Percentiles rank a stretch among this genome's conserved stretches.
phyloP scores from a whole-genome alignment of 2,797 vertebrate species.

The Sebastolobus alascanus region DNA sequence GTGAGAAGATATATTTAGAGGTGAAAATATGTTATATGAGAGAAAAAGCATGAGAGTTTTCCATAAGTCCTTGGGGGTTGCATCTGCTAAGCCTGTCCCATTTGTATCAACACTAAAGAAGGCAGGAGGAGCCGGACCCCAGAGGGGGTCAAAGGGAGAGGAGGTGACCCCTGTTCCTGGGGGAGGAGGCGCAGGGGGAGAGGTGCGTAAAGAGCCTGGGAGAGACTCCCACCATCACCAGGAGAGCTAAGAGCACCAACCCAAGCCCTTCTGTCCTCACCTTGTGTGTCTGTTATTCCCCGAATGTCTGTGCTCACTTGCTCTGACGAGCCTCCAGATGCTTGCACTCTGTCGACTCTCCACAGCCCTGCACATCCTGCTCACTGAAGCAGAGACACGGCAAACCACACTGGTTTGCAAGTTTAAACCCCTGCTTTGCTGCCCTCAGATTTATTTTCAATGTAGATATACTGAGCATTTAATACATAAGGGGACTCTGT shows the following conservation, averaged over 20 bases:
- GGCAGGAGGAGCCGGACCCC: slow-evolving; percentile 81
- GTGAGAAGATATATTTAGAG: slow-evolving; percentile 17
- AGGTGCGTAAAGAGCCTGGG: slow-evolving; percentile 84
- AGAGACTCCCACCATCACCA: slow-evolving; percentile 69
- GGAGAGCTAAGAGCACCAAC: slow-evolving; percentile 78
- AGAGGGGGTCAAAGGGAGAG: slow-evolving; percentile 85
- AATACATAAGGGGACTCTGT: slow-evolving; percentile 6
- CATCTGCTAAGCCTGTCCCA: slow-evolving; percentile 82
- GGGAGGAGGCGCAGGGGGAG: slow-evolving; percentile 83
- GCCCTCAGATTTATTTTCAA: slow-evolving; percentile 35
- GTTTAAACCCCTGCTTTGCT: slow-evolving; percentile 46
- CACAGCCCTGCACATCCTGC: slow-evolving; percentile 66
- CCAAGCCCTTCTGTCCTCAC: slow-evolving; percentile 73
- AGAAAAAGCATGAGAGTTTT: slow-evolving; percentile 57
- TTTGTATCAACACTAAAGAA: slow-evolving; percentile 85
- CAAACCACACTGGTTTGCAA: slow-evolving; percentile 55
- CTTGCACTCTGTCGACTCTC: slow-evolving; percentile 64
- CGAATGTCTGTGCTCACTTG: slow-evolving; percentile 68
- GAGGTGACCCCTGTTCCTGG: slow-evolving; percentile 86
- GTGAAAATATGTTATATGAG: slow-evolving; percentile 17
- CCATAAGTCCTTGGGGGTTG: slow-evolving; percentile 56
- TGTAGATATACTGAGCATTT: slow-evolving; percentile 9
- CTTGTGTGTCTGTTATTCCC: slow-evolving; percentile 72
- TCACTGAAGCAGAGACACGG: slow-evolving; percentile 65
- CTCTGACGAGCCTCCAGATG: slow-evolving; percentile 62